Base-by-base conservation (phyloP, 2,113 vertebrate species). In the Lates calcarifer region DNA sequence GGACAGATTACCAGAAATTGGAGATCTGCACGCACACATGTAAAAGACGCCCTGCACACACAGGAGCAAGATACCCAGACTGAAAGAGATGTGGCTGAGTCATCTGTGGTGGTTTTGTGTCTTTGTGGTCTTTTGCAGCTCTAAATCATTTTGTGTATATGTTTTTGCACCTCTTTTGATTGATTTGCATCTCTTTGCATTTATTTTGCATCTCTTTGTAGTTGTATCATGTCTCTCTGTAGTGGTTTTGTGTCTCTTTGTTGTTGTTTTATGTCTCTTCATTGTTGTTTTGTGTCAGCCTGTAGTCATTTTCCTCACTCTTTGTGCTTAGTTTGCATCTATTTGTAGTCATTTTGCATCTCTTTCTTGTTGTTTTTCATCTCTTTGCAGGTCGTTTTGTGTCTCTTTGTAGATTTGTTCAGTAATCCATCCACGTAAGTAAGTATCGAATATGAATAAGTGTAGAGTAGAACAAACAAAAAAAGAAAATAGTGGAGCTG, bases 401-500 rank as follows among this genome's bases (percentile, higher is more conserved):
- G 29, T 58, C 29, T n/a, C 11, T 75, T 39, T 45, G 37, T 33
- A 10, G 55, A 62, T 17, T 29, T 64, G 29, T 28, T 77, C 8
- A 49, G 8, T 58, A 49, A 55, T 51, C 18, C 37, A 49, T 57
- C 35, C 24, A 69, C 39, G 33, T 70, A 49, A 41, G 24, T 15
- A 63, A 24, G 29, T 45, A 56, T 15, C 45, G 41, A 57, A 78
- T 67, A 76, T 74, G 15, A 77, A 63, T 43, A 43, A 31, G 35
- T 24, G 14, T 7, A 39, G n/a, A 43, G 24, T 2, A 35, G 24
- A 41, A 15, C 31, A 65, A 17, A 77, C 51, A 6, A 60, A 63
- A 53, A 33, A 7, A 64, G 55, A 43, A 55, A 63, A 70, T 55
- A 83, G 45, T 39, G 11, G 29, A 57, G 77, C 31, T 56, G 29